phyloP scores from a whole-genome alignment of 2,888 invertebrate species.

The Lacanobia wlatinum region DNA sequence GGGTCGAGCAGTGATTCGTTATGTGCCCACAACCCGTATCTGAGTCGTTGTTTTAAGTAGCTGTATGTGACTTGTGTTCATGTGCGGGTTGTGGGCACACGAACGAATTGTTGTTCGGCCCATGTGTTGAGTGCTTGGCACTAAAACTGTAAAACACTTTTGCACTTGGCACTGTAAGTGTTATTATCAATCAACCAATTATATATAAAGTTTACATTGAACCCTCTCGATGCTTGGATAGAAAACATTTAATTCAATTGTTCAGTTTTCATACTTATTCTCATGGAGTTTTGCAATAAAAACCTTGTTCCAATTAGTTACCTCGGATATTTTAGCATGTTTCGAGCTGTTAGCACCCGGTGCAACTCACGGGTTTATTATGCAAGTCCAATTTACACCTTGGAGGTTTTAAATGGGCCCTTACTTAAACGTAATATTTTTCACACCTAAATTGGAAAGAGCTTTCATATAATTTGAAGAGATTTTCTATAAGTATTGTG shows the following conservation, averaged over 20 bases:
- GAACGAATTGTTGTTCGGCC: no score
- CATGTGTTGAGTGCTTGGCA: no score
- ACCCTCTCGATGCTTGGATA: conserved; percentile 54
- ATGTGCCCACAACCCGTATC: no score
- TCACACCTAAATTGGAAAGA: conserved; percentile 5
- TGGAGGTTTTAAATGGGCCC: conserved; percentile 48
- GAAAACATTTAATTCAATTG: conserved; percentile 77
- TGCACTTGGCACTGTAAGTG: no score
- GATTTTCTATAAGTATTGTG: no score
- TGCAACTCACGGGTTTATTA: conserved; percentile 70
- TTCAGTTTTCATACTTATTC: conserved; percentile 73
- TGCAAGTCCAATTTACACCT: conserved; percentile 74
- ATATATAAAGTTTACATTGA: conserved; percentile 62
- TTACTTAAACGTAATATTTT: conserved; percentile 48
- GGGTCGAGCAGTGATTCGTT: no score
- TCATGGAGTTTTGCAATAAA: conserved; percentile 82
- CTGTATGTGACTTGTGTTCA: no score
- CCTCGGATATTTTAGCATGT: conserved; percentile 82
- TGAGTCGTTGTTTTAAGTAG: no score
- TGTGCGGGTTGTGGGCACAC: no score
- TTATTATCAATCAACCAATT: conserved; percentile 63
- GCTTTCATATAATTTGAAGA: conserved; percentile 20
- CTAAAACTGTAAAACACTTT: no score
- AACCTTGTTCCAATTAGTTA: conserved; percentile 86
- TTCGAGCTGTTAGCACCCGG: conserved; percentile 77